Conservation (phyloP, 2,113 vertebrate species). For the Mus spicilegus region DNA sequence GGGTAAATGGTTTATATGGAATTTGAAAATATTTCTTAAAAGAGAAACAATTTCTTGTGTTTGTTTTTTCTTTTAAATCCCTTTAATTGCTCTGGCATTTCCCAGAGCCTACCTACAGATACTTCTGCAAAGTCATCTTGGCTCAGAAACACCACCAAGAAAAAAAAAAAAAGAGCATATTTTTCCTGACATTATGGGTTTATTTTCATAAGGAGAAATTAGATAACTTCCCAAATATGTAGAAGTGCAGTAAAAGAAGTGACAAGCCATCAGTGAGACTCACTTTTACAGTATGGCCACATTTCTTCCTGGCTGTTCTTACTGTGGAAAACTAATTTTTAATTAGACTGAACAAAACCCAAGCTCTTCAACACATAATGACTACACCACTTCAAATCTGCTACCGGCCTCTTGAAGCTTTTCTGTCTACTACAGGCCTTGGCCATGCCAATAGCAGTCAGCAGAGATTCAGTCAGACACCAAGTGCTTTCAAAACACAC, state of each 20-base stretch:
- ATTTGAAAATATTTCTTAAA: background rate
- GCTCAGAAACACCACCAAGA: conserved; percentile 72
- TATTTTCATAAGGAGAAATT: conserved; percentile 79
- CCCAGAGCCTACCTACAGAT: conserved; percentile 57
- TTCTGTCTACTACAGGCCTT: conserved; percentile 75
- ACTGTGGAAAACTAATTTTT: conserved; percentile 81
- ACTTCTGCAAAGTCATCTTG: conserved; percentile 35
- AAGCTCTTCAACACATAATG: conserved; percentile 82
- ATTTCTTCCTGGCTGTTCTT: conserved; percentile 65
- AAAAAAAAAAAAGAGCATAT: conserved; percentile 64
- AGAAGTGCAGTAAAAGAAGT: conserved; percentile 71
- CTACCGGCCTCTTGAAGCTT: conserved; percentile 73
- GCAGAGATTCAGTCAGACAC: conserved; percentile 9
- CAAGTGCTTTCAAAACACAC: conserved; percentile 35
- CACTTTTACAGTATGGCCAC: conserved; percentile 55
- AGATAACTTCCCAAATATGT: conserved; percentile 77
- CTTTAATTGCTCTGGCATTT: conserved; percentile 8
- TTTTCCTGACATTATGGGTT: conserved; percentile 80
- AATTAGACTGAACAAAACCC: conserved; percentile 80
- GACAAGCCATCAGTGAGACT: conserved; percentile 61
- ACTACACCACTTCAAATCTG: conserved; percentile 83
- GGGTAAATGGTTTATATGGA: background rate
- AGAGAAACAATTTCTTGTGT: background rate
- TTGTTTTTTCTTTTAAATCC: background rate
- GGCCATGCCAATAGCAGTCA: conserved; percentile 50